A percentile compares a stretch with the other conserved stretches of the same genome.
Conservation (phyloP, 2,888 invertebrate genomes). For the Limulus polyphemus region DNA sequence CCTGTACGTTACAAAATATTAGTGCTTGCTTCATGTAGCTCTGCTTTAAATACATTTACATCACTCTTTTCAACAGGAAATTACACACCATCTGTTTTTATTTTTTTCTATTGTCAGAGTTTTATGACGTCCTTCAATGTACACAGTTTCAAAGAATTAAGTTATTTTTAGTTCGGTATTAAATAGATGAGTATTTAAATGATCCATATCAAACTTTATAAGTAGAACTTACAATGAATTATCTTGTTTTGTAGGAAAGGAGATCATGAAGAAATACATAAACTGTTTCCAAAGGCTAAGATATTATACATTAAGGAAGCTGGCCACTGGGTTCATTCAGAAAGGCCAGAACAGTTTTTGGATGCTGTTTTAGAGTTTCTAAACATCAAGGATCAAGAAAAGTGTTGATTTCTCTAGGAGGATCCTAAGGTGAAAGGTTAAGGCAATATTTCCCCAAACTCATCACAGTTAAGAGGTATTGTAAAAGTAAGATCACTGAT, state of each 20-base stretch:
- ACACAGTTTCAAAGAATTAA: neutral
- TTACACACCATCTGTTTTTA: too few relatives aligned
- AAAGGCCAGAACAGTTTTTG: slow-evolving; percentile 68
- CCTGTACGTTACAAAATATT: too few relatives aligned
- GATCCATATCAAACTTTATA: neutral
- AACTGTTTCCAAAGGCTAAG: slow-evolving; percentile 57
- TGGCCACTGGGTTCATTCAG: slow-evolving; percentile 88
- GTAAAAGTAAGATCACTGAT: too few relatives aligned
- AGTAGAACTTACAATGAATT: neutral
- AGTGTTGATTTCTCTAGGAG: too few relatives aligned
- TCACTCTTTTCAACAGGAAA: too few relatives aligned
- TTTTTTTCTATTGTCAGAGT: too few relatives aligned
- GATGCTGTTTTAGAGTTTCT: slow-evolving; percentile 51
- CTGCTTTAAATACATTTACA: too few relatives aligned
- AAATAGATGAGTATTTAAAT: neutral
- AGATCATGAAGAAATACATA: slow-evolving; percentile 43
- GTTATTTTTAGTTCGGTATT: neutral
- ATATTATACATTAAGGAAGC: slow-evolving; percentile 61
- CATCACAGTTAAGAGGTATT: too few relatives aligned
- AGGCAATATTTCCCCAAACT: too few relatives aligned
- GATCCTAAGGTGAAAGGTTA: too few relatives aligned
- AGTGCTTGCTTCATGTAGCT: too few relatives aligned
- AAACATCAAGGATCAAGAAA: neutral
- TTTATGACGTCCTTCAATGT: too few relatives aligned
- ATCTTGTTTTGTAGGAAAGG: slow-evolving; percentile 14